Evolutionary conservation across 1,140 invertebrate genomes (phyloP).

Genomic region (Zaprionus inermis): DNA sequence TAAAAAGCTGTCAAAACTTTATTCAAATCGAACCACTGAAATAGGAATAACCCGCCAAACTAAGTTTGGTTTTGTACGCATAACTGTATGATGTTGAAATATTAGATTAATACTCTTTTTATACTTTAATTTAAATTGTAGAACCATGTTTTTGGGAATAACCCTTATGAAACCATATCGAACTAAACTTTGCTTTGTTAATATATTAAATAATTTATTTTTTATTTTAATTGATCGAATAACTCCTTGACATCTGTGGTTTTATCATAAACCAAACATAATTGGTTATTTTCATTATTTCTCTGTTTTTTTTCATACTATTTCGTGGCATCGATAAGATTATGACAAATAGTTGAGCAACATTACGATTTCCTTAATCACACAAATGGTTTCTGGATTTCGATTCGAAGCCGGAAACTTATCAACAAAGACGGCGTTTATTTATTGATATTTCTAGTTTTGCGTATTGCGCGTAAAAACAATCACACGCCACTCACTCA

Average conservation of each 20-base stretch:
- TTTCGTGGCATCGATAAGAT: background rate
- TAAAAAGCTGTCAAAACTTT: too few relatives aligned
- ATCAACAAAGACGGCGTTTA: slow-evolving; percentile 29
- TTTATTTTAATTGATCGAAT: background rate
- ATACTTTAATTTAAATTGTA: too few relatives aligned
- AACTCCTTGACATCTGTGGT: background rate
- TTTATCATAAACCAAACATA: background rate
- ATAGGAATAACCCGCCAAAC: too few relatives aligned
- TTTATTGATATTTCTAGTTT: slow-evolving; percentile 8
- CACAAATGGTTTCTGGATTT: background rate
- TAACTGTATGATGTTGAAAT: too few relatives aligned
- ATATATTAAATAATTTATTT: too few relatives aligned
- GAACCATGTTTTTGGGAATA: too few relatives aligned
- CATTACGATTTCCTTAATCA: too few relatives aligned
- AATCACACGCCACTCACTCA: slow-evolving; percentile 27
- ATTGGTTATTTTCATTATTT: background rate
- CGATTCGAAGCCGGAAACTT: background rate
- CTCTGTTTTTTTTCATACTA: background rate
- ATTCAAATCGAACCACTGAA: too few relatives aligned
- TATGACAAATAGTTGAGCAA: background rate
- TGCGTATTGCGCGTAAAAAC: slow-evolving; percentile 9
- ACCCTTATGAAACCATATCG: too few relatives aligned
- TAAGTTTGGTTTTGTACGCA: too few relatives aligned
- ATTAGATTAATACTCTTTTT: too few relatives aligned
- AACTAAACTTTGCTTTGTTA: too few relatives aligned